Evolutionary conservation across 2,113 vertebrate genomes (phyloP), one percentile per base, ranked within the genome.

Genomic region (Peromyscus polionotus): DNA sequence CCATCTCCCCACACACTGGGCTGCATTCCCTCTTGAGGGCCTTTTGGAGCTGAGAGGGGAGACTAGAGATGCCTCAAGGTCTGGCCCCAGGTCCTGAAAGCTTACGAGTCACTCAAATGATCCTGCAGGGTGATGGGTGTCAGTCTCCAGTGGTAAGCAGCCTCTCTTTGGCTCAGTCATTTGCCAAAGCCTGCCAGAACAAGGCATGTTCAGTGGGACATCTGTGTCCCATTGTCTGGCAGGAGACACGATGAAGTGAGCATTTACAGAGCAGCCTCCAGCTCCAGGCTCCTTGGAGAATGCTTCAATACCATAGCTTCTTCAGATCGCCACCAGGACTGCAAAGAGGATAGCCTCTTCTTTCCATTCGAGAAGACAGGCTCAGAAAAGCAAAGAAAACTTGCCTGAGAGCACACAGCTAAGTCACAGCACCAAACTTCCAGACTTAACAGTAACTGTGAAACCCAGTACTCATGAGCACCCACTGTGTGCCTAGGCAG

Each of bases 371-470:
- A 63, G 76, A 96, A 90, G 61, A 67, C 28, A 88, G 67, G 57
- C 87, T 31, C 94, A 90, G 91, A 63, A 63, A 88, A 54, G 54
- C 75, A 67, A 42, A 90, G 80, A 68, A 73, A 24, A 67, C 54
- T 83, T 75, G 51, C 85, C 36, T 57, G 5, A 87, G 70, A 70
- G 28, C 77, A 75, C 81, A 91, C 80, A 80, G 68, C 51, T 33
- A 45, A 76, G 51, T 86, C 39, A 73, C 42, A 65, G 85, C 6
- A 72, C 59, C 22, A 65, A 42, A n/a, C 51, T 77, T 73, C 79
- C 63, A 31, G 72, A 72, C 77, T 94, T n/a, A n/a, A 3, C 33
- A 51, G 48, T 28, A 54, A 67, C 75, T 22, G 1, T 24, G 26
- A 67, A 51, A 24, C 63, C 65, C 6, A n/a, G 1, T 1, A 42